phyloP scores from a whole-genome alignment of 2,888 invertebrate species.

The Drosophila buzzatii region DNA sequence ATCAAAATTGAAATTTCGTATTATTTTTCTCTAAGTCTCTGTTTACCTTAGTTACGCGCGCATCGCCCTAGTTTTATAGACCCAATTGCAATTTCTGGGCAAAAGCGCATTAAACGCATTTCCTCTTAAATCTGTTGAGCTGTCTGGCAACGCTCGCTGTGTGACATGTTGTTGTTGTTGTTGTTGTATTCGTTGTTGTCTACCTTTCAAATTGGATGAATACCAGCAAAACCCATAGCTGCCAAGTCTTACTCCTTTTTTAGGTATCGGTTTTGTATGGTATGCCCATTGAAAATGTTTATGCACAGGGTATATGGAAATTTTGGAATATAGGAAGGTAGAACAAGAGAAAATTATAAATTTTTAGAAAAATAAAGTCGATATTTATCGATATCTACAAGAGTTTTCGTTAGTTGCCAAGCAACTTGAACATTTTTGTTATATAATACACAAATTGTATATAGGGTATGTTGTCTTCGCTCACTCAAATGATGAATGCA shows the following conservation, averaged over 20 bases:
- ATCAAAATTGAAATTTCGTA: too few species aligned
- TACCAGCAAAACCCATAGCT: conserved; percentile 13
- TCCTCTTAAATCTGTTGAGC: conserved; percentile 54
- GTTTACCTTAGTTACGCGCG: not conserved
- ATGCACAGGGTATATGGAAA: not conserved
- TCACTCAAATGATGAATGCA: not conserved
- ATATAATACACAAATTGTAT: not conserved
- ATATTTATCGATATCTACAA: not conserved
- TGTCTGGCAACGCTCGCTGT: conserved; percentile 12
- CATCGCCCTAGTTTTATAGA: not conserved
- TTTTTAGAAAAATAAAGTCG: not conserved
- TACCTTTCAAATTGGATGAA: conserved; percentile 36
- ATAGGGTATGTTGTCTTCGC: not conserved
- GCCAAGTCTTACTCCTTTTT: conserved; percentile 1
- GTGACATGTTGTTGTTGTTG: conserved; percentile 40
- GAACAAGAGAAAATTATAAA: not conserved
- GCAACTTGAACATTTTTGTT: not conserved
- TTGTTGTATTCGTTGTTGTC: conserved; percentile 16
- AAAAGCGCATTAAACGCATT: conserved; percentile 57
- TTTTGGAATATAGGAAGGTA: not conserved
- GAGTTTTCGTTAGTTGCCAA: not conserved
- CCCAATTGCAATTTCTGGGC: conserved; percentile 1
- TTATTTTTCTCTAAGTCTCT: not conserved
- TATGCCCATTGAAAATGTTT: not conserved
- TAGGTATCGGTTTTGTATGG: not conserved